Evolutionary conservation across 1,140 invertebrate genomes (phyloP).

Genomic region (Triops longicaudatus): DNA sequence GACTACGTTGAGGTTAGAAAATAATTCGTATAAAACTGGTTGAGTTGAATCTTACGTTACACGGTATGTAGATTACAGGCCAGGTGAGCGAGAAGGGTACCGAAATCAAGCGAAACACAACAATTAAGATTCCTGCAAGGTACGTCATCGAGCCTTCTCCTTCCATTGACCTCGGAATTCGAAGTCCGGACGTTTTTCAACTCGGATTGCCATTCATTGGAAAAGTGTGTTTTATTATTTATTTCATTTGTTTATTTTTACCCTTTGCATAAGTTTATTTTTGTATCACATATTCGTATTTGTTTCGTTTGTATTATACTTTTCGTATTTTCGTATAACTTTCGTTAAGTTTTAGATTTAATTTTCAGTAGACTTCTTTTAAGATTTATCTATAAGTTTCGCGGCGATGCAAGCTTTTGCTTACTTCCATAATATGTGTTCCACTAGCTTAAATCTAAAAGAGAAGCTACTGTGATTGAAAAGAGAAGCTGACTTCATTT

Average conservation of each 20-base stretch:
- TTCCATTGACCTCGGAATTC: neutral
- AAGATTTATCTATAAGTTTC: too few species aligned
- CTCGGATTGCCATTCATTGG: conserved; percentile 54
- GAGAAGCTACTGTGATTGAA: neutral
- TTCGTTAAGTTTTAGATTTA: too few species aligned
- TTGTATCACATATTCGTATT: too few species aligned
- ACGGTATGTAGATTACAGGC: neutral
- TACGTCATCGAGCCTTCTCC: neutral
- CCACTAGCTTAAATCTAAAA: too few species aligned
- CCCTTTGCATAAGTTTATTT: too few species aligned
- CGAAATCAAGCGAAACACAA: conserved; percentile 50
- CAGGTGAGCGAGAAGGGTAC: conserved; percentile 54
- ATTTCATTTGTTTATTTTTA: too few species aligned
- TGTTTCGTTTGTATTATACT: too few species aligned
- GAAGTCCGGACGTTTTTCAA: conserved; percentile 32
- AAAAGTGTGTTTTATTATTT: conserved; percentile 41
- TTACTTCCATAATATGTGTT: too few species aligned
- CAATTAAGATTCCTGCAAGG: conserved; percentile 27
- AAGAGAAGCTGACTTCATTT: neutral
- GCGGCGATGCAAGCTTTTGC: too few species aligned
- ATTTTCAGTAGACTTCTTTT: too few species aligned
- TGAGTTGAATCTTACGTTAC: neutral
- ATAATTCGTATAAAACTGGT: neutral
- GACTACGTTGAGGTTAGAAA: neutral
- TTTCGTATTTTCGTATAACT: too few species aligned